Percentiles rank a stretch among this genome's conserved stretches.
Evolutionary conservation across 1,140 invertebrate genomes (phyloP).

Genomic region (Drosophila yakuba): DNA sequence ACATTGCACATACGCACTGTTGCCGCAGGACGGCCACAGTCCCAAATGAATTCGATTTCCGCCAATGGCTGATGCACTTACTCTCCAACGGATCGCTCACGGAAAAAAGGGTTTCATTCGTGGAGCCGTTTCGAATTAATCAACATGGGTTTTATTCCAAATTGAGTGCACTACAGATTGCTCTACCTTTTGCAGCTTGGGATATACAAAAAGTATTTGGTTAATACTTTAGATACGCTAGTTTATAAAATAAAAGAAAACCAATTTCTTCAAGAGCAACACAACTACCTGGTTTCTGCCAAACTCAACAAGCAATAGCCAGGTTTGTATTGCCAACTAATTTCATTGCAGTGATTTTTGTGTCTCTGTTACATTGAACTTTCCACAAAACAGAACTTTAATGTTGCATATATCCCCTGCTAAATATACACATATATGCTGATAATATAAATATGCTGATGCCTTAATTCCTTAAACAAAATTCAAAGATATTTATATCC

Average conservation of each 20-base stretch:
- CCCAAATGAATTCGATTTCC: constrained; percentile 50
- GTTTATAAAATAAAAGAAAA: background rate
- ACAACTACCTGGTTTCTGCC: background rate
- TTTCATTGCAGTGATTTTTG: background rate
- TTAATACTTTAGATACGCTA: background rate
- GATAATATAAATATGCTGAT: too few species aligned
- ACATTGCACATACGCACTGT: constrained; percentile 70
- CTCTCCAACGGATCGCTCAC: constrained; percentile 5
- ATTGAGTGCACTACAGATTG: background rate
- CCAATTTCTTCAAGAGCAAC: background rate
- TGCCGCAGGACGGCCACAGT: constrained; percentile 32
- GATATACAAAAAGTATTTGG: too few species aligned
- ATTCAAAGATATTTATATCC: too few species aligned
- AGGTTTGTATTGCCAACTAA: constrained; percentile 1
- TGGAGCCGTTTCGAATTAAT: constrained; percentile 20
- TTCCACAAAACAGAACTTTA: too few species aligned
- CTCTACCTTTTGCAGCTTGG: background rate
- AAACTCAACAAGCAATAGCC: constrained; percentile 1
- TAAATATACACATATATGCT: too few species aligned
- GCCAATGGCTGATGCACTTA: constrained; percentile 26
- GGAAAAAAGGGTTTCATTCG: background rate
- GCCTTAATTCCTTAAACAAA: too few species aligned
- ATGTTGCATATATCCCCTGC: too few species aligned
- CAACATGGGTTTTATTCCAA: constrained; percentile 16
- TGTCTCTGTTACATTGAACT: background rate